Base-by-base conservation (phyloP, 2,888 invertebrate species). In the Acanthosoma haemorrhoidale region DNA sequence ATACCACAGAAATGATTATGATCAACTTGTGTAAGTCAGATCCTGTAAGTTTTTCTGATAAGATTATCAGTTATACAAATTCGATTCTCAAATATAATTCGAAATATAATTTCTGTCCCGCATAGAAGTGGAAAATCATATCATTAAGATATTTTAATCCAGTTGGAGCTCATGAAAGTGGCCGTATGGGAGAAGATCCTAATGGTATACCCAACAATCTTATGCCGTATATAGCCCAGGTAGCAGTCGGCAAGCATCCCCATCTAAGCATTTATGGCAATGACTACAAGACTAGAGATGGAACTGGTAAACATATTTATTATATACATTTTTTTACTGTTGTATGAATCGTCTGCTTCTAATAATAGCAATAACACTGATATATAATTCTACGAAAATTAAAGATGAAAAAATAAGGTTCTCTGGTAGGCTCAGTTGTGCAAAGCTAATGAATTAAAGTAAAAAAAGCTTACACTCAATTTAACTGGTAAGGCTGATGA, bases 111-210 rank as follows among this genome's bases (percentile, higher is more conserved):
- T n/a, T 32, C 15, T 13, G 41, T 66, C 9, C 70, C 15, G 39
- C 31, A 58, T 57, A 72, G 72, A 68, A 61, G 16, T 90, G 90
- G 90, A 86, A 84, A 82, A 88, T 88, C 78, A 89, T 90, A 79
- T 91, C 87, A 0, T 82, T 97, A 29, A 85, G 96, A 39, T 97
- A 96, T 80, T 97, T 97, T 83, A 97, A 97, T 82, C 96, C 96
- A 1, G 94, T 96, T 16, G 96, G 96, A 8, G 93, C 96, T 9
- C 96, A 97, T 81, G 84, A 84, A 71, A 93, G 93, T 67, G 96
- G 96, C 1, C 81, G 85, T 67, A 92, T 96, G 73, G 96, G 96
- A 0, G 96, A 96, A 81, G 94, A 96, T 81, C 96, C 96, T 0
- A 83, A 88, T 63, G 95, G 95, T 11, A 86, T 89, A 69, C 96